A percentile compares a stretch with the other conserved stretches of the same genome.
These are phyloP conservation scores for Raja brachyura DNA, from an alignment of 2,113 vertebrate species.

Conservation along the genomic window DNA sequence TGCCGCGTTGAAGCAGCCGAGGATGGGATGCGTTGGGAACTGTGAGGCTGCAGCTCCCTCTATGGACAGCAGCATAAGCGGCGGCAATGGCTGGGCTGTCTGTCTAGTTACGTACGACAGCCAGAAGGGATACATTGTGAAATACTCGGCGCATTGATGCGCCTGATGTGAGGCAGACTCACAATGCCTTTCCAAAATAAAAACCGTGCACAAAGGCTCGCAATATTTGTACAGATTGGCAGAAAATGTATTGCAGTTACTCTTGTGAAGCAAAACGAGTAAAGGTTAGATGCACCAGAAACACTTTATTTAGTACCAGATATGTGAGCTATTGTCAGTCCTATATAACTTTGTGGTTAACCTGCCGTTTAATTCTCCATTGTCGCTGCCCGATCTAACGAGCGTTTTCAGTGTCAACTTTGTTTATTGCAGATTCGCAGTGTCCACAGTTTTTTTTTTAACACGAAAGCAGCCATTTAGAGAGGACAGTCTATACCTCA, in stretches of 20 bases:
- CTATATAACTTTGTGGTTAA: background rate
- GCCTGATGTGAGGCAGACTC: background rate
- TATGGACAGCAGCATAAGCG: background rate
- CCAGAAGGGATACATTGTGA: background rate
- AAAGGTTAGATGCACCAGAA: too few relatives aligned
- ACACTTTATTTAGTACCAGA: background rate
- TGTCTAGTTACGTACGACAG: background rate
- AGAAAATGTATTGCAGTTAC: background rate
- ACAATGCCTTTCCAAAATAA: background rate
- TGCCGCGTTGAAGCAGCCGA: background rate
- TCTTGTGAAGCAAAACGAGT: too few relatives aligned
- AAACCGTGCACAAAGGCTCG: background rate
- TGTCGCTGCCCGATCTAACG: background rate
- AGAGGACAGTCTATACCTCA: background rate
- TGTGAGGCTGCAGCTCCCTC: constrained; percentile 27
- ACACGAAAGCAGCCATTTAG: too few relatives aligned
- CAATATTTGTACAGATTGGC: background rate
- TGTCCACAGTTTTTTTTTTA: background rate
- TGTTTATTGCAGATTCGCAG: background rate
- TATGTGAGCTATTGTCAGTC: background rate
- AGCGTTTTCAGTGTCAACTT: background rate
- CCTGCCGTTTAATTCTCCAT: background rate
- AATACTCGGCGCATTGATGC: background rate
- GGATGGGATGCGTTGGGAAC: background rate
- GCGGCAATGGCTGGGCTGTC: too few relatives aligned